phyloP scores from a whole-genome alignment of 1,140 invertebrate species.

The Eumeta japonica region DNA sequence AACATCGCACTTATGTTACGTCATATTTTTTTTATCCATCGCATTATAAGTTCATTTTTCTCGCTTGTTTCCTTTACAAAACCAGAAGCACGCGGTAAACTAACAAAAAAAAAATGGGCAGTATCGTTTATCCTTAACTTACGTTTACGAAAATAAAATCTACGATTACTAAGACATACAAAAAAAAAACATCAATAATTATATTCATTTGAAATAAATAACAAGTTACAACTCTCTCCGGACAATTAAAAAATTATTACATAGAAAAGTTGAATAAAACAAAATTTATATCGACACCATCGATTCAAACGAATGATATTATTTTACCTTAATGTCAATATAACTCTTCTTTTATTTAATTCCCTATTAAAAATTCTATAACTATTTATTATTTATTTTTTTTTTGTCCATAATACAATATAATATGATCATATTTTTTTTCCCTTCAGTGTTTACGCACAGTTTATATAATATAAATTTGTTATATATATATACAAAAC shows the following conservation, averaged over 20 bases:
- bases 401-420: neutral
- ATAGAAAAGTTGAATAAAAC: neutral
- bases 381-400: conserved; percentile 17
- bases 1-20: no score
- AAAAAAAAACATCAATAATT: conserved; percentile 49
- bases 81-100: conserved; percentile 27
- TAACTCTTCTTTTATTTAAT: conserved; percentile 55
- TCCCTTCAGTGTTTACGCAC: no score
- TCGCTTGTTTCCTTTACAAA: conserved; percentile 13
- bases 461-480: no score
- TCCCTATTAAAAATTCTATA: conserved; percentile 45
- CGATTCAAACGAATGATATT: conserved; percentile 5
- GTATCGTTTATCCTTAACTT: conserved; percentile 46
- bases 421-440: no score
- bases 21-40: no score
- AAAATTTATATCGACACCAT: neutral
- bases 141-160: neutral
- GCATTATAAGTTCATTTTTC: no score
- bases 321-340: conserved; percentile 52
- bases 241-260: conserved; percentile 39
- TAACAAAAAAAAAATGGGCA: conserved; percentile 41
- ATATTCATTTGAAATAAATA: conserved; percentile 58
- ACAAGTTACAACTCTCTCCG: conserved; percentile 49
- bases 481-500: no score
- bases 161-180: no score